Conservation (phyloP, 2,113 vertebrate species). For the Thamnophis sirtalis region DNA sequence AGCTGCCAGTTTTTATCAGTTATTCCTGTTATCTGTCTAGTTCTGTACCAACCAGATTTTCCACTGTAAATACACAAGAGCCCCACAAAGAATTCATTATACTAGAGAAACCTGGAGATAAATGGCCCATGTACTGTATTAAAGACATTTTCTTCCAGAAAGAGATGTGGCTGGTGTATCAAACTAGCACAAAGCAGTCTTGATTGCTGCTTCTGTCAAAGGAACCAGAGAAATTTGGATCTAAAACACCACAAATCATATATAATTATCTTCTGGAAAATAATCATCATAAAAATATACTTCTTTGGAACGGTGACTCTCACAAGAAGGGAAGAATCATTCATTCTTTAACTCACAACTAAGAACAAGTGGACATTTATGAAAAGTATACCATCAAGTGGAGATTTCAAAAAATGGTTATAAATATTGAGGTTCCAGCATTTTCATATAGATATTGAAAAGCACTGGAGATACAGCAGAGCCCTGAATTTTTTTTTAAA, state of each 20-base stretch:
- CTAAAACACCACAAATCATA: not conserved
- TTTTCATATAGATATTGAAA: not conserved
- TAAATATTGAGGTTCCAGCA: not conserved
- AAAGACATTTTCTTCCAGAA: not conserved
- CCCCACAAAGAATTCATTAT: not conserved
- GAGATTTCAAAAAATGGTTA: not conserved
- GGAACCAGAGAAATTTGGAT: not conserved
- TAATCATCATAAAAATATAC: not conserved
- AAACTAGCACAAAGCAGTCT: not conserved
- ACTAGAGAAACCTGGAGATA: not conserved
- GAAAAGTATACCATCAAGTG: not conserved
- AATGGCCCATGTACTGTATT: not conserved
- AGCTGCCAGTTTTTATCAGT: not conserved
- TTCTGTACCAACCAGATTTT: not conserved
- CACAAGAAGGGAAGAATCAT: not conserved
- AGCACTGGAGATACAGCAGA: not conserved
- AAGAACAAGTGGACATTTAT: not conserved
- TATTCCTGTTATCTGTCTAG: not conserved
- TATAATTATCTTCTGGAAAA: not conserved
- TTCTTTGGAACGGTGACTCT: not conserved
- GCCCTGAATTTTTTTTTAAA: not conserved
- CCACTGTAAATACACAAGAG: not conserved
- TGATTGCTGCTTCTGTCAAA: not conserved
- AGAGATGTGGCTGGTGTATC: not conserved
- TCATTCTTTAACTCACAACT: not conserved